Percentiles rank a stretch among this genome's conserved stretches.
These are phyloP conservation scores for Monodelphis domestica DNA, from an alignment of 2,797 vertebrate species.

Conservation along the genomic window DNA sequence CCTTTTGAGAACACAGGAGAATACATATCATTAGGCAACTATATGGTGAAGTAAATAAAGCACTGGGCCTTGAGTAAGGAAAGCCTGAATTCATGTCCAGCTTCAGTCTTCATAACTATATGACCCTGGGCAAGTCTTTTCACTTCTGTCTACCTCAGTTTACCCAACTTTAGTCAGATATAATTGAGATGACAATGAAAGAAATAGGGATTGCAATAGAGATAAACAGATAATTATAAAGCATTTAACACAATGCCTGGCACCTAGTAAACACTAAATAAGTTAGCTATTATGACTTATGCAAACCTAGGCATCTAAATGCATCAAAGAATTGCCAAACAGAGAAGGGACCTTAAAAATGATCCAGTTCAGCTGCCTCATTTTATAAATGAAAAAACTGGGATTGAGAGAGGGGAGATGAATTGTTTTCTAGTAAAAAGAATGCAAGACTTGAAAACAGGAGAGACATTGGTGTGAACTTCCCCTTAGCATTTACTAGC, in stretches of 20 bases:
- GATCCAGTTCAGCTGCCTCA: neutral
- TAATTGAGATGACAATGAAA: too few relatives aligned
- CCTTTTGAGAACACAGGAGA: neutral
- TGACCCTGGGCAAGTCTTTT: neutral
- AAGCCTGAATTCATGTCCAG: neutral
- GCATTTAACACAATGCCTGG: neutral
- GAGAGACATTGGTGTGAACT: neutral
- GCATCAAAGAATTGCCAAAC: neutral
- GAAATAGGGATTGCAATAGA: neutral
- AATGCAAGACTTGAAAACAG: neutral
- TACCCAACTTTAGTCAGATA: neutral
- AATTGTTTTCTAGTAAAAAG: neutral
- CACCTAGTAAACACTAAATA: neutral
- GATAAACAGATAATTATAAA: neutral
- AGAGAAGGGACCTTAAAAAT: neutral
- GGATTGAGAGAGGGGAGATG: neutral
- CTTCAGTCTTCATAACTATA: neutral
- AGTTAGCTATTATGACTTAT: neutral
- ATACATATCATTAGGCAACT: neutral
- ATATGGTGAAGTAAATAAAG: neutral
- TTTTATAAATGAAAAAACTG: neutral
- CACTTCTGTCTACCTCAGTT: neutral
- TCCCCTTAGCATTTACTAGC: neutral
- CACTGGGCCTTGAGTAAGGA: neutral
- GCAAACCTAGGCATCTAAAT: neutral